Evolutionary conservation across 2,888 invertebrate genomes (phyloP).

Genomic region (Eristalinus aeneus): DNA sequence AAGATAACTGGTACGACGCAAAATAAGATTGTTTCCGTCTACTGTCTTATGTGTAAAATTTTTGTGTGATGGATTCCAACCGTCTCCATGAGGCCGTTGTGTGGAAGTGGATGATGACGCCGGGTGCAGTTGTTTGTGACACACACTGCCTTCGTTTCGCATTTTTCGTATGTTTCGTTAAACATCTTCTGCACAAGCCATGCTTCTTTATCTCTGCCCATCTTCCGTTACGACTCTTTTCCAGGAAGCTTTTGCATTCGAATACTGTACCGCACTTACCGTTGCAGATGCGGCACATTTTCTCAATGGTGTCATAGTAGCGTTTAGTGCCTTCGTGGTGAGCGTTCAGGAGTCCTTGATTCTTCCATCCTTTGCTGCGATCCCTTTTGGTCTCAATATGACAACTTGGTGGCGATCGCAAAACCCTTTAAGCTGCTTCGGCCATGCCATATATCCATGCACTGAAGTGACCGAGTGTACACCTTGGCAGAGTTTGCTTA

Average conservation of each 20-base stretch:
- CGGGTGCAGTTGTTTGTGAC: neutral
- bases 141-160: neutral
- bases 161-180: too few species aligned
- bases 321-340: neutral
- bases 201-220: neutral
- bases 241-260: neutral
- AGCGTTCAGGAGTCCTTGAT: neutral
- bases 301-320: neutral
- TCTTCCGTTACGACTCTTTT: neutral
- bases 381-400: neutral
- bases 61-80: neutral
- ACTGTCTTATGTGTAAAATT: neutral
- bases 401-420: neutral
- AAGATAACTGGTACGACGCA: neutral
- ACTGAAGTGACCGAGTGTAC: constrained; percentile 13
- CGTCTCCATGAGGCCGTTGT: neutral
- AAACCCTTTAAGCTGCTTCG: neutral
- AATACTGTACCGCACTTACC: neutral
- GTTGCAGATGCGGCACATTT: neutral
- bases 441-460: constrained; percentile 14
- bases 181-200: too few species aligned
- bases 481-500: constrained; percentile 15
- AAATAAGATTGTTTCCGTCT: neutral
- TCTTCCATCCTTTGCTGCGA: neutral
- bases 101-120: neutral